These are phyloP conservation scores for Brachypodius melanocephalos DNA, from an alignment of 2,113 vertebrate species.

Conservation along the genomic window DNA sequence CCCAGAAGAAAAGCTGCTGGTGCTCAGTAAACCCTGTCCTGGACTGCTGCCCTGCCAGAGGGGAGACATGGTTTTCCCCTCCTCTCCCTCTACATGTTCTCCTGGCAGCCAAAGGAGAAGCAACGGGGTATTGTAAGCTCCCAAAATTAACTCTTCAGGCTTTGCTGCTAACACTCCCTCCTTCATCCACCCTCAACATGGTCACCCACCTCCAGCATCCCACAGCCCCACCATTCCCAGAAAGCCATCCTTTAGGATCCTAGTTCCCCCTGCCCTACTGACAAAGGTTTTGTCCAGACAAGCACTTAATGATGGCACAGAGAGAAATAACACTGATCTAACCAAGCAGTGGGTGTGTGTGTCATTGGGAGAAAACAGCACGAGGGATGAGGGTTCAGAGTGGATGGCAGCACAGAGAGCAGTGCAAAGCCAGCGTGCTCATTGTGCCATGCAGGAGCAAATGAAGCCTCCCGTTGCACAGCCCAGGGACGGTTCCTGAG, in stretches of 20 bases:
- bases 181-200: neutral
- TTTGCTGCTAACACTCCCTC: slow-evolving; percentile 66
- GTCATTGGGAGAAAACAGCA: neutral
- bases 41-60: slow-evolving; percentile 14
- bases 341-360: neutral
- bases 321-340: slow-evolving; percentile 53
- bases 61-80: neutral
- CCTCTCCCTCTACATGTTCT: neutral
- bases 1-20: neutral
- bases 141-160: slow-evolving; percentile 61
- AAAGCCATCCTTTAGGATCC: neutral
- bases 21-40: neutral
- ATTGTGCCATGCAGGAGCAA: neutral
- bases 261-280: neutral
- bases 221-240: neutral
- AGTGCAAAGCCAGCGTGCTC: neutral
- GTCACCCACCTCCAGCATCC: neutral
- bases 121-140: slow-evolving; percentile 13
- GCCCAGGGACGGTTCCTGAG: rapidly evolving
- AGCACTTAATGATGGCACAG: neutral
- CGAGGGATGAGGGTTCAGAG: neutral
- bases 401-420: neutral
- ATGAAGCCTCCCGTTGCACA: neutral
- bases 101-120: neutral
- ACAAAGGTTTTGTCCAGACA: neutral